Evolutionary conservation across 1,140 invertebrate species (phyloP), one percentile per base, ranked within the genome.

Genomic region (Achroia grisella): DNA sequence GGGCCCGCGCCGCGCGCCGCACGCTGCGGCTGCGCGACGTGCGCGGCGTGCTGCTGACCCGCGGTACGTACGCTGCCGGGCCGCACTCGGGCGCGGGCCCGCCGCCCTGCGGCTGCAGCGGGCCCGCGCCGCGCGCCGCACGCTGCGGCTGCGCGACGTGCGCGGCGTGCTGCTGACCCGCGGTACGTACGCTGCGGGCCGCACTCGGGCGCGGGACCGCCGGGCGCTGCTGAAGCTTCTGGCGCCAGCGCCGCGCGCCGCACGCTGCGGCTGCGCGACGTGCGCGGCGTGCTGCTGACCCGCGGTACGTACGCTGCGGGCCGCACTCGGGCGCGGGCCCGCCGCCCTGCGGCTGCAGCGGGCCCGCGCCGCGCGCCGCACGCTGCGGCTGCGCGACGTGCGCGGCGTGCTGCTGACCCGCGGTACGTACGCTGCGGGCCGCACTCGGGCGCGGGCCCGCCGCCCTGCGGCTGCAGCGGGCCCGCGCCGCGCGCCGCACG

Each of bases 191-290:
- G 17, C 62, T 75, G 50, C 57, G 56, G 28, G 5, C 4, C 28
- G 28, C n/a, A n/a, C n/a, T n/a, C 31, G 17, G 37, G 8, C n/a
- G 9, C 15, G 23, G 39, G 0, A 0, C 12, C 14, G 9, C 52
- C 76, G 77, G 28, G 59, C 65, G 33, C 40, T 72, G 30, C 72
- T n/a, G n/a, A n/a, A n/a, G n/a, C n/a, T n/a, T n/a, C n/a, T n/a
- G n/a, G n/a, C n/a, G n/a, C n/a, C n/a, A n/a, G n/a, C n/a, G 78
- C 52, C 72, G 72, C 41, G 60, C 78, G 28, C 44, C 53, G 42
- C 63, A 62, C 33, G 76, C 66, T 65, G 64, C 48, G 72, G 74
- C 59, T 41, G 52, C 67, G 27, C 48, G 39, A 44, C 75, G 70
- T 69, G 52, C 58, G 29, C 1, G 62, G 44, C 69, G 62, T 6